Conservation (phyloP, 2,888 invertebrate species). For the Agrotis clavis region DNA sequence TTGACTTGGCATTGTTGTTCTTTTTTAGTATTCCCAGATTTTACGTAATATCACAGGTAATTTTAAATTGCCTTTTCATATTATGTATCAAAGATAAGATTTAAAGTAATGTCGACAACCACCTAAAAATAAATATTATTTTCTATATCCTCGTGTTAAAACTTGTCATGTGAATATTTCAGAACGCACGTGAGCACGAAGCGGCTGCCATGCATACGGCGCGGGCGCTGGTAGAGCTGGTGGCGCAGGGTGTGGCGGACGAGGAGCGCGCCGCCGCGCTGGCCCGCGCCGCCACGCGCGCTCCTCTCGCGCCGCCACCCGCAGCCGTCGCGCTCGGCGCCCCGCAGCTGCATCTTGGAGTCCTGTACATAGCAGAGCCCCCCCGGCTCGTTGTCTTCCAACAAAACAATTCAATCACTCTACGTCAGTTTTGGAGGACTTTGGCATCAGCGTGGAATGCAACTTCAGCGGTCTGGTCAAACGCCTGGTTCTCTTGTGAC, state of each 20-base stretch:
- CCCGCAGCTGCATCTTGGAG: slow-evolving; percentile 88
- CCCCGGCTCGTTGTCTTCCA: slow-evolving; percentile 85
- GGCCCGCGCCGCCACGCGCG: slow-evolving; percentile 85
- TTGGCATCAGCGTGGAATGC: slow-evolving; percentile 89
- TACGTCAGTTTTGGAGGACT: slow-evolving; percentile 91
- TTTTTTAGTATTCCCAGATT: too few species aligned
- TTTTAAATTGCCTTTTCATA: too few species aligned
- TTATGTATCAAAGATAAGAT: too few species aligned
- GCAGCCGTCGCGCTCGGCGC: slow-evolving; percentile 89
- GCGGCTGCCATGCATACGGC: slow-evolving; percentile 86
- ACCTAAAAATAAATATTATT: background rate
- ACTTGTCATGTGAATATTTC: slow-evolving; percentile 29
- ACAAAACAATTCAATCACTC: slow-evolving; percentile 87
- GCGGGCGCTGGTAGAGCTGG: slow-evolving; percentile 86
- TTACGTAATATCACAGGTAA: too few species aligned
- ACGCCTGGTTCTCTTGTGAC: slow-evolving; percentile 88
- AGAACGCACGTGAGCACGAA: slow-evolving; percentile 87
- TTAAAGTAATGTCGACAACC: background rate
- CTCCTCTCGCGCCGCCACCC: slow-evolving; percentile 82
- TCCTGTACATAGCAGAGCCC: slow-evolving; percentile 85
- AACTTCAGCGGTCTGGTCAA: slow-evolving; percentile 85
- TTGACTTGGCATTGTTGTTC: background rate
- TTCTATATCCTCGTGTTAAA: background rate
- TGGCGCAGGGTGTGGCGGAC: slow-evolving; percentile 84
- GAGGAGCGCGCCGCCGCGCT: slow-evolving; percentile 84